phyloP scores from a whole-genome alignment of 2,888 invertebrate species.

The Dasypolia templi region DNA sequence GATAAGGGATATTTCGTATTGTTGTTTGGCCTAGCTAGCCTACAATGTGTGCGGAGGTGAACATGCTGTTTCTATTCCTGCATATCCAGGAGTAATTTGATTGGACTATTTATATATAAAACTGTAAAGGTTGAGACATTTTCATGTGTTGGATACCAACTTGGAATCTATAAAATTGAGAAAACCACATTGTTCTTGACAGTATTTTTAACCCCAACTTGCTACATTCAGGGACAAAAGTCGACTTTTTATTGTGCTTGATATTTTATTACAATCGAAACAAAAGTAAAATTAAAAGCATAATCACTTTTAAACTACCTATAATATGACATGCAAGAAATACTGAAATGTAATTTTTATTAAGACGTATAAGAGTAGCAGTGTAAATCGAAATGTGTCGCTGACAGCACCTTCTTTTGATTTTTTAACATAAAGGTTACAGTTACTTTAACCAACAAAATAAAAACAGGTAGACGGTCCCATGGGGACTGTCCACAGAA shows the following conservation, averaged over 20 bases:
- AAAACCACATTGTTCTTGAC: neutral
- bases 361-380: neutral
- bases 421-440: too few relatives aligned
- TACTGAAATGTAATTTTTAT: too few relatives aligned
- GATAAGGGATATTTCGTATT: constrained; percentile 6
- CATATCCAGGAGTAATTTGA: neutral
- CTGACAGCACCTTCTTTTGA: too few relatives aligned
- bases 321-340: too few relatives aligned
- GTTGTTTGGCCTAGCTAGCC: constrained; percentile 5
- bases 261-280: neutral
- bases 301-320: neutral
- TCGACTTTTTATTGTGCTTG: neutral
- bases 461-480: too few relatives aligned
- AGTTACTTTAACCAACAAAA: too few relatives aligned
- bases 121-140: too few relatives aligned
- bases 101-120: neutral
- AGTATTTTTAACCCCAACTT: neutral
- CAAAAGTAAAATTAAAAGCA: neutral
- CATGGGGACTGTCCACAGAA: neutral
- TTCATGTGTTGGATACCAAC: neutral
- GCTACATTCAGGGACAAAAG: neutral
- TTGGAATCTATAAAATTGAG: neutral
- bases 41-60: neutral
- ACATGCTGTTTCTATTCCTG: neutral
- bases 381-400: too few relatives aligned